Percentiles rank a stretch among this genome's conserved stretches.
Evolutionary conservation across 2,888 invertebrate genomes (phyloP).

Genomic region (Hirtodrosophila cameraria): DNA sequence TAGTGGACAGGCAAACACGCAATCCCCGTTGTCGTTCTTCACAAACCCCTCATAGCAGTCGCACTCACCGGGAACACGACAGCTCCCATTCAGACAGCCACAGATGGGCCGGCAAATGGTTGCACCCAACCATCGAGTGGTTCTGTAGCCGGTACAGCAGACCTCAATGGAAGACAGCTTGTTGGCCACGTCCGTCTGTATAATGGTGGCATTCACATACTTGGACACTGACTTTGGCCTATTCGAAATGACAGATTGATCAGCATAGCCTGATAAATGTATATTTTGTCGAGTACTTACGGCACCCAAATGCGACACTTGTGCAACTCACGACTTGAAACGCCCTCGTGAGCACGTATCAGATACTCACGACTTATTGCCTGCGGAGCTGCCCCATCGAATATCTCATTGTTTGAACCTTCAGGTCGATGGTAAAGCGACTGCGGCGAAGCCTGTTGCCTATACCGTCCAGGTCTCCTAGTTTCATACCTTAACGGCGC

Average conservation of each 20-base stretch:
- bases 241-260: too few species aligned
- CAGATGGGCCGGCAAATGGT: slow-evolving; percentile 75
- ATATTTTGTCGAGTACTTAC: slow-evolving; percentile 65
- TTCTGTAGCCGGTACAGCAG: slow-evolving; percentile 89
- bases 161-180: slow-evolving; percentile 87
- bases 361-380: slow-evolving; percentile 41
- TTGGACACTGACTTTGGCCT: slow-evolving; percentile 76
- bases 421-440: slow-evolving; percentile 39
- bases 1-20: slow-evolving; percentile 82
- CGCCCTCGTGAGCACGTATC: slow-evolving; percentile 43
- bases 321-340: slow-evolving; percentile 38
- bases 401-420: slow-evolving; percentile 15
- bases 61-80: slow-evolving; percentile 76
- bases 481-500: slow-evolving; percentile 27
- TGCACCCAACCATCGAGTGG: slow-evolving; percentile 57
- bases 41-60: slow-evolving; percentile 81
- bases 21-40: slow-evolving; percentile 80
- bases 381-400: slow-evolving; percentile 9
- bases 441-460: slow-evolving; percentile 26
- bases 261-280: neutral
- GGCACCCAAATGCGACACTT: slow-evolving; percentile 81
- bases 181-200: slow-evolving; percentile 83
- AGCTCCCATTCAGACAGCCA: slow-evolving; percentile 80
- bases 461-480: slow-evolving; percentile 27
- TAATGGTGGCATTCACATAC: slow-evolving; percentile 58